Percentiles rank a stretch among this genome's conserved stretches.
Conservation (phyloP, 2,888 invertebrate genomes). For the Conus canariensis region DNA sequence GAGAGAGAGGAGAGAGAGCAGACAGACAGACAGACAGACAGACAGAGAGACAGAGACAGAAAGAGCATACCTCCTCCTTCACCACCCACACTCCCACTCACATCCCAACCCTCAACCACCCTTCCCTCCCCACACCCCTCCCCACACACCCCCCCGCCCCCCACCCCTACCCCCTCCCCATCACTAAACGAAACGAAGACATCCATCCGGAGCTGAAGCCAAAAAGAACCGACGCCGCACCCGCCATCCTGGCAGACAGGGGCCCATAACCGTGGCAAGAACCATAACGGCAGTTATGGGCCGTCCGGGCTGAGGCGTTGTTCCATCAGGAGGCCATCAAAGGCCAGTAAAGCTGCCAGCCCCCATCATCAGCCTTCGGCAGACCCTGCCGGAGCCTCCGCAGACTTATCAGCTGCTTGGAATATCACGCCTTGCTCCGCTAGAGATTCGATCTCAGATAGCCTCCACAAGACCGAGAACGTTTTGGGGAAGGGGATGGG, state of each 20-base stretch:
- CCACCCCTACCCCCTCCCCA: not conserved
- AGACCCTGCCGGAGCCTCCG: not conserved
- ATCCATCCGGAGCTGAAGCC: not conserved
- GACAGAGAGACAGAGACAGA: not conserved
- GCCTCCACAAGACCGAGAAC: not conserved
- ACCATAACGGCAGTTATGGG: constrained; percentile 40
- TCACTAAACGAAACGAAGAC: not conserved
- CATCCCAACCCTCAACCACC: too few relatives aligned
- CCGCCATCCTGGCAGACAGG: constrained; percentile 26
- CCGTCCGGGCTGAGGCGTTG: constrained; percentile 23
- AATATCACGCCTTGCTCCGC: constrained; percentile 19
- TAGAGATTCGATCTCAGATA: constrained; percentile 35
- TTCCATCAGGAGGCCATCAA: constrained; percentile 40
- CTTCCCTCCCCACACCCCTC: too few relatives aligned
- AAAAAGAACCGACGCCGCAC: not conserved
- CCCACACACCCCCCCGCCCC: not conserved
- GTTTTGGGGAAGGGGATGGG: too few relatives aligned
- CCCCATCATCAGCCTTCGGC: constrained; percentile 27
- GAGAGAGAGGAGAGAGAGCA: not conserved
- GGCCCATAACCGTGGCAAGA: constrained; percentile 38
- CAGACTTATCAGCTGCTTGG: constrained; percentile 37
- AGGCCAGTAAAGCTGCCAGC: constrained; percentile 40
- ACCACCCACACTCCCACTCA: too few relatives aligned
- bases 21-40: not conserved
- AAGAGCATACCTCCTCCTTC: not conserved